Evolutionary conservation across 2,797 vertebrate species (phyloP).

Genomic region (Coranthus polyacanthus): DNA sequence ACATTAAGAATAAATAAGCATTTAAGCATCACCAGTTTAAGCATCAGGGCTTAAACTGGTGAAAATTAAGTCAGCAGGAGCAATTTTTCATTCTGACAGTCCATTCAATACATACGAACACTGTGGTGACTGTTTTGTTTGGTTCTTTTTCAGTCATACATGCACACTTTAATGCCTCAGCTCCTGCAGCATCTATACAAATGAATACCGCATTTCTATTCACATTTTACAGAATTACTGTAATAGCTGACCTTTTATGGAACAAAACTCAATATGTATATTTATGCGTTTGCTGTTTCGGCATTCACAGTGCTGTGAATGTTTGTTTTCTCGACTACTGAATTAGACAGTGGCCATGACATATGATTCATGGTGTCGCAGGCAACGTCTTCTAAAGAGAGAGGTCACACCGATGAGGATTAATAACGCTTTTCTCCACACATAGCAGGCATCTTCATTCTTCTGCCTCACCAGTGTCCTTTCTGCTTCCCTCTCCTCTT

Average conservation of each 20-base stretch:
- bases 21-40: too few relatives aligned
- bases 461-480: constrained; percentile 19
- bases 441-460: constrained; percentile 33
- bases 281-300: background rate
- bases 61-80: too few relatives aligned
- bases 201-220: background rate
- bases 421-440: constrained; percentile 32
- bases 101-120: too few relatives aligned
- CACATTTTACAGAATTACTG: background rate
- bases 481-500: background rate
- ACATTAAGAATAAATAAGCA: too few relatives aligned
- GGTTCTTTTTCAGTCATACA: too few relatives aligned
- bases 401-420: constrained; percentile 50
- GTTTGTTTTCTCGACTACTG: constrained; percentile 10
- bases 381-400: constrained; percentile 35
- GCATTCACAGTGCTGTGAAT: background rate
- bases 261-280: background rate
- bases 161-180: too few relatives aligned
- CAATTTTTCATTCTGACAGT: too few relatives aligned
- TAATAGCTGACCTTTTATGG: background rate
- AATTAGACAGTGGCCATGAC: constrained; percentile 14
- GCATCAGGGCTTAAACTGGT: too few relatives aligned
- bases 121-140: too few relatives aligned
- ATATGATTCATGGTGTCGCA: constrained; percentile 40
- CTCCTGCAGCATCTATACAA: background rate